Percentiles rank a stretch among this genome's conserved stretches.
Conservation (phyloP, 2,113 vertebrate species). For the Syrmaticus mikado region DNA sequence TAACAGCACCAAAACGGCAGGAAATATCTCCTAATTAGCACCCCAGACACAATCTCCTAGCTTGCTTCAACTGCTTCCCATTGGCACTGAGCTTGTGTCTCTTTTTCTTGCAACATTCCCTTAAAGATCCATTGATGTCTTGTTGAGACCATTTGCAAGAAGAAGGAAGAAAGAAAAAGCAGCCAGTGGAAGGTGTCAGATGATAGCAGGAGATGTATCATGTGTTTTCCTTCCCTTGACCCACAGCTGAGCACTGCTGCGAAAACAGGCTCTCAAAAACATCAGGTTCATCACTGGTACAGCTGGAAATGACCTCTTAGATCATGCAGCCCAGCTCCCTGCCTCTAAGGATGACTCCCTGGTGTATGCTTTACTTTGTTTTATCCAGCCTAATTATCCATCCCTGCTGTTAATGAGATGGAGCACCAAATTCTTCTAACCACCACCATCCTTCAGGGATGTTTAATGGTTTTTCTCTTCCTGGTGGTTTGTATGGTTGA, state of each 20-base stretch:
- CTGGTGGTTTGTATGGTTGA: neutral
- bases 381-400: slow-evolving; percentile 52
- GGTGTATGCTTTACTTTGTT: neutral
- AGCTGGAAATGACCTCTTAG: slow-evolving; percentile 43
- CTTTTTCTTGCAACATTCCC: slow-evolving; percentile 4
- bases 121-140: slow-evolving; percentile 21
- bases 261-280: neutral
- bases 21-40: slow-evolving; percentile 56
- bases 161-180: neutral
- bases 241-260: neutral
- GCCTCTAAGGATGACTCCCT: slow-evolving; percentile 16
- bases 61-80: slow-evolving; percentile 29
- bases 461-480: neutral
- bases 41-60: slow-evolving; percentile 33
- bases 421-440: neutral
- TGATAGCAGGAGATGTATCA: neutral
- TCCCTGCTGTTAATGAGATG: slow-evolving; percentile 14
- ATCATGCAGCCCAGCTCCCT: slow-evolving; percentile 17
- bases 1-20: neutral
- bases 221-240: neutral
- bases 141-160: neutral
- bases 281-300: neutral
- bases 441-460: neutral
- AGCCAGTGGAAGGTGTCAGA: neutral
- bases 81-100: neutral